Conservation (phyloP, 2,888 invertebrate genomes). For the Meloe dianella region DNA sequence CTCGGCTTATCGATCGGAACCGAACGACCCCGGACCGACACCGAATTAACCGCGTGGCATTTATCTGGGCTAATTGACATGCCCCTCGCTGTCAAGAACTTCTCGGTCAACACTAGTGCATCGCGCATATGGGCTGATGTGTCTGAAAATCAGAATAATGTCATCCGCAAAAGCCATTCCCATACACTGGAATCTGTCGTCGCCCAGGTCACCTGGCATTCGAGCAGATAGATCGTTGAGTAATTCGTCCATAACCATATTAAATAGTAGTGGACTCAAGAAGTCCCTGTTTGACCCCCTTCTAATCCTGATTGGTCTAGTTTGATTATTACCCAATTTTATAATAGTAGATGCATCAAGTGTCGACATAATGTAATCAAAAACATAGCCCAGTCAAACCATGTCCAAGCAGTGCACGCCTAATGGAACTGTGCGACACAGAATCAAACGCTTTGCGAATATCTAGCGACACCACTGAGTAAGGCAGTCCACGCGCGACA, state of each 20-base stretch:
- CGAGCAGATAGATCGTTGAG: too few relatives aligned
- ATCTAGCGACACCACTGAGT: slow-evolving; percentile 28
- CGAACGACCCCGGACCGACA: slow-evolving; percentile 12
- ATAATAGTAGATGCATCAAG: slow-evolving; percentile 20
- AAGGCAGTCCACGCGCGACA: slow-evolving; percentile 3
- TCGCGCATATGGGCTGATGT: slow-evolving; percentile 11
- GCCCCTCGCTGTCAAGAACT: slow-evolving; percentile 29
- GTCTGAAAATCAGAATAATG: slow-evolving; percentile 29
- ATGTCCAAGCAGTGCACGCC: slow-evolving; percentile 20
- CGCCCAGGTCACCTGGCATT: not conserved
- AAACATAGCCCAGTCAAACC: slow-evolving; percentile 15
- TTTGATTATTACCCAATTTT: slow-evolving; percentile 7
- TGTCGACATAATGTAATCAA: slow-evolving; percentile 14
- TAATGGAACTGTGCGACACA: slow-evolving; percentile 28
- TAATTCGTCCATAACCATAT: slow-evolving; percentile 22
- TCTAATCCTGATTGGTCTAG: not conserved
- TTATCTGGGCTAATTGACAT: slow-evolving; percentile 36
- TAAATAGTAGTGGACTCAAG: slow-evolving; percentile 19
- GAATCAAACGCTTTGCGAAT: slow-evolving; percentile 35
- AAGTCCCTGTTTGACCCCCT: slow-evolving; percentile 22
- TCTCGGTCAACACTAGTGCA: not conserved
- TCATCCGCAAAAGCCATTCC: slow-evolving; percentile 39
- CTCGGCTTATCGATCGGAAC: not conserved
- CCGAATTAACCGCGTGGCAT: slow-evolving; percentile 20
- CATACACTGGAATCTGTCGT: not conserved